Percentiles rank a stretch among this genome's conserved stretches.
Conservation (phyloP, 1,140 invertebrate species). For the Probaryconus sp. region DNA sequence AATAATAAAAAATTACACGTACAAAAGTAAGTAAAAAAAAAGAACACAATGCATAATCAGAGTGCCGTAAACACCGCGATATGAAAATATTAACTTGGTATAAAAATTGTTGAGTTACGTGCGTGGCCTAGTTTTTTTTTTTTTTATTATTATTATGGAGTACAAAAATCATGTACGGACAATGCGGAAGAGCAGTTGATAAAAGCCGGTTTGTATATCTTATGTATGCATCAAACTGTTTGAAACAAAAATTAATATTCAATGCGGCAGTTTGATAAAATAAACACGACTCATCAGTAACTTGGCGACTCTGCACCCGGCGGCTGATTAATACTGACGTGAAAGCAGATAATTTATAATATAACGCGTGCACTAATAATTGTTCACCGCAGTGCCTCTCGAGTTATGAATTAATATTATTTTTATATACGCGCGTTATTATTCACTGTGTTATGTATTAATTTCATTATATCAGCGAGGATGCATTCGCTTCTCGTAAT, state of each 20-base stretch:
- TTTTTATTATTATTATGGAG: not conserved
- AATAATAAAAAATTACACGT: too few relatives aligned
- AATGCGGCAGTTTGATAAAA: slow-evolving; percentile 8
- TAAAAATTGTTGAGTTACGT: slow-evolving; percentile 4
- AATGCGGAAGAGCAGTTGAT: too few relatives aligned
- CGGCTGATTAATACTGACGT: slow-evolving; percentile 11
- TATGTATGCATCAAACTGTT: slow-evolving; percentile 6
- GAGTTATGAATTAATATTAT: not conserved
- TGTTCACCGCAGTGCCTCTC: not conserved
- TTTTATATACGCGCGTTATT: not conserved
- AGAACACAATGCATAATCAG: too few relatives aligned
- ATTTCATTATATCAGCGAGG: too few relatives aligned
- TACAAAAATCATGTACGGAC: too few relatives aligned
- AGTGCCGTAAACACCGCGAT: not conserved
- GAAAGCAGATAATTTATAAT: slow-evolving; percentile 7
- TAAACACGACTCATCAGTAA: slow-evolving; percentile 12
- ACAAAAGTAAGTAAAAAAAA: too few relatives aligned
- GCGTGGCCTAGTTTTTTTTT: not conserved
- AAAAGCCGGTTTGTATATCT: slow-evolving; percentile 1
- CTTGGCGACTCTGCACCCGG: slow-evolving; percentile 1
- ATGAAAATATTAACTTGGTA: slow-evolving; percentile 11
- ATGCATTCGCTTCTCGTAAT: too few relatives aligned
- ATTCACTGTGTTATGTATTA: too few relatives aligned
- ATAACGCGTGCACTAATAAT: not conserved
- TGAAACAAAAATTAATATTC: slow-evolving; percentile 17